Base-by-base conservation (phyloP, 2,113 vertebrate genomes). In the Acanthochromis polyacanthus region DNA sequence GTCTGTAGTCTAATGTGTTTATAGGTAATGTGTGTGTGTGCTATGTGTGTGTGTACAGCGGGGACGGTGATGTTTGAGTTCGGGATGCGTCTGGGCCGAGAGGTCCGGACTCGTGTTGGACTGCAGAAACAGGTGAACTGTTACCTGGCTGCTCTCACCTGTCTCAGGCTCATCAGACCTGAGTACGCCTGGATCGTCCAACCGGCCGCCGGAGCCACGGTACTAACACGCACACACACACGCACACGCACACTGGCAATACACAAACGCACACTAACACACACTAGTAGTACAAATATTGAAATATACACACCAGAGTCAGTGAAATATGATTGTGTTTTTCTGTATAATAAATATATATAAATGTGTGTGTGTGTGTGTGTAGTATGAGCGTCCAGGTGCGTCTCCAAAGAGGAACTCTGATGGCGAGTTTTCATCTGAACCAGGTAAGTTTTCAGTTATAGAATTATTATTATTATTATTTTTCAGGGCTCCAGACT, bases 171-270 rank as follows among this genome's bases (percentile, higher is more conserved):
- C 72, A 98, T 98, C 89, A 94, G 96, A 3, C 96, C 97, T 0
- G 95, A 99, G n/a, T 99, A 99, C 0, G 98, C 98, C 0, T 99
- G 98, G 98, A 98, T 99, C 25, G 96, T 98, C 46, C 97, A 96
- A 88, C 98, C 98, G 0, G 91, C 94, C 0, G 81, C 96, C 0
- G 97, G 97, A 62, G 93, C 94, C 10, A 93, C 95, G 94, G 97
- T 98, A 93, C 48, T 82, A 14, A 38, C 71, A 17, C 68, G 60
- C 51, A 38, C 20, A 56, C 60, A 2, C 12, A 23, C 32, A 36
- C 32, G 7, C 32, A 36, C 7, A 36, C 32, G 7, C 32, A 8
- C 32, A 36, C 5, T n/a, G n/a, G n/a, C n/a, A n/a, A 9, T 36
- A 48, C 14, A 48, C 45, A 48, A 15, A 15, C 3, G 17, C 45